These are phyloP conservation scores for Phodopus roborovskii DNA, from an alignment of 2,113 vertebrate genomes.

Conservation along the genomic window DNA sequence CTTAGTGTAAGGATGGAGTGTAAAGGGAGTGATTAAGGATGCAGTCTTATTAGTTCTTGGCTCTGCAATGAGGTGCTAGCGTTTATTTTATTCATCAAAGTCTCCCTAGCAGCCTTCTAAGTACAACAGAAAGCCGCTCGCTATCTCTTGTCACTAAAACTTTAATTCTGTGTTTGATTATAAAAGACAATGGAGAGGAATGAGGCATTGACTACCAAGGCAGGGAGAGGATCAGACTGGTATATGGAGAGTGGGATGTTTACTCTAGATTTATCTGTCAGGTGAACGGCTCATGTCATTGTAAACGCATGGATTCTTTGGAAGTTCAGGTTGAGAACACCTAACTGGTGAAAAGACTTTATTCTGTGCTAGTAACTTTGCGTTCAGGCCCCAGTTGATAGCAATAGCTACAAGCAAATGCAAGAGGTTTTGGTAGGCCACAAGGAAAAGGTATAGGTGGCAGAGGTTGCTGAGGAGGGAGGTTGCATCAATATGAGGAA, in stretches of 20 bases:
- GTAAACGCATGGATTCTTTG: background rate
- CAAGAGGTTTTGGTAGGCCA: background rate
- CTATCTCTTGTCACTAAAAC: background rate
- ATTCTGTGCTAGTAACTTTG: background rate
- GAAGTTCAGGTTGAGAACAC: background rate
- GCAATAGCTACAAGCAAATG: background rate
- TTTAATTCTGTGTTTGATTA: constrained; percentile 15
- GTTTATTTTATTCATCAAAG: constrained; percentile 57
- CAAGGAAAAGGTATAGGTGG: background rate
- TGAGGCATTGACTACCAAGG: background rate
- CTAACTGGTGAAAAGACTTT: background rate
- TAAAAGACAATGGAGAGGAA: background rate
- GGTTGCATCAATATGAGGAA: background rate
- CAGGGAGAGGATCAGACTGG: background rate
- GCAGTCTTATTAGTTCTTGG: constrained; percentile 40
- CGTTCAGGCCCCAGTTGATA: background rate
- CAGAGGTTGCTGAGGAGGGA: background rate
- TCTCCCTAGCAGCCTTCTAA: background rate
- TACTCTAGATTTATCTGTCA: background rate
- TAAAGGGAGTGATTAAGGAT: constrained; percentile 62
- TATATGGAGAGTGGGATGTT: background rate
- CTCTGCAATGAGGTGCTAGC: background rate
- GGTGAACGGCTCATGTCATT: background rate
- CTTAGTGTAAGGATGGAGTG: background rate
- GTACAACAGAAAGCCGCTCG: background rate